These are phyloP conservation scores for Plusia festucae DNA, from an alignment of 2,888 invertebrate species.

Conservation along the genomic window DNA sequence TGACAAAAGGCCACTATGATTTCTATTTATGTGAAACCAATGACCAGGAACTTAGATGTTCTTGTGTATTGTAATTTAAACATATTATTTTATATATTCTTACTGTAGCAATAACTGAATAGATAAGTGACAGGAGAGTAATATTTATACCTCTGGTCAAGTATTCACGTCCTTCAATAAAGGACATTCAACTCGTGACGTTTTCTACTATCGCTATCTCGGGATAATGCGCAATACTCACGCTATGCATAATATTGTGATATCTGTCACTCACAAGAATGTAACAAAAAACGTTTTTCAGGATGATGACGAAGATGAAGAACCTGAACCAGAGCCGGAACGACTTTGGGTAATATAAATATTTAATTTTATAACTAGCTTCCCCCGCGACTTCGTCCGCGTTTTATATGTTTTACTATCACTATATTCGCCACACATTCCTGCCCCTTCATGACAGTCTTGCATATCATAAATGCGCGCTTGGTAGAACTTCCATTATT, in stretches of 20 bases:
- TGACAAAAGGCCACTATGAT: too few species aligned
- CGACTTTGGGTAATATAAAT: constrained; percentile 76
- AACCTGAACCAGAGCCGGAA: constrained; percentile 77
- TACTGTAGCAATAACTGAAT: not conserved
- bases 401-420: too few species aligned
- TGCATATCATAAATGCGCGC: too few species aligned
- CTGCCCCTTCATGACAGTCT: too few species aligned
- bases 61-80: too few species aligned
- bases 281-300: constrained; percentile 54
- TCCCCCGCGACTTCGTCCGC: too few species aligned
- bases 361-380: not conserved
- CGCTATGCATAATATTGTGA: not conserved
- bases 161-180: not conserved
- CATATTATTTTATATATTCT: too few species aligned
- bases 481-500: too few species aligned
- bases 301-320: constrained; percentile 84
- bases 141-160: constrained; percentile 1
- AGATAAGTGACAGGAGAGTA: not conserved
- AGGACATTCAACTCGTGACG: constrained; percentile 3
- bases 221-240: constrained; percentile 8
- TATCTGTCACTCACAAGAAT: not conserved
- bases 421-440: too few species aligned
- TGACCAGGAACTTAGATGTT: too few species aligned
- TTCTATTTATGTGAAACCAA: too few species aligned
- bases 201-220: not conserved